A percentile compares a stretch with the other conserved stretches of the same genome.
These are phyloP conservation scores for Monoplex corrugatus DNA, from an alignment of 2,888 invertebrate genomes.

Conservation along the genomic window DNA sequence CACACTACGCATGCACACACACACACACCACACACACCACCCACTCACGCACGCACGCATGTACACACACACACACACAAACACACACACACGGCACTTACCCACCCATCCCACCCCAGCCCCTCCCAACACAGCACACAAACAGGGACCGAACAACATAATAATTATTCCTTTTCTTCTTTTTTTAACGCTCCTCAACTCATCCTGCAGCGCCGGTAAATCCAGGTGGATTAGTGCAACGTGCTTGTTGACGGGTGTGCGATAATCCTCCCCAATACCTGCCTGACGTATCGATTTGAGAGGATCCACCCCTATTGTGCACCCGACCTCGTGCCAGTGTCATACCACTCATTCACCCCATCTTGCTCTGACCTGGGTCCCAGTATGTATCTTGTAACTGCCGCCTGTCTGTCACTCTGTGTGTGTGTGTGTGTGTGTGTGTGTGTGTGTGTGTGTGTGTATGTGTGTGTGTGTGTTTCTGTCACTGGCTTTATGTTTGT, in stretches of 20 bases:
- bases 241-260: not conserved
- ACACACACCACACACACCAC: no score
- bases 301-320: not conserved
- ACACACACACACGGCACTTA: no score
- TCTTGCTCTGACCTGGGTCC: not conserved
- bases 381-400: not conserved
- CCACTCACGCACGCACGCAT: no score
- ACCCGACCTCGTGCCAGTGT: not conserved
- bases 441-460: conserved; percentile 13
- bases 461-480: conserved; percentile 24
- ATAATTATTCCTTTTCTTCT: not conserved
- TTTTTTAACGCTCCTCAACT: no score
- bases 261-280: not conserved
- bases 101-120: no score
- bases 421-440: not conserved
- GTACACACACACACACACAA: no score
- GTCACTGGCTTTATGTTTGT: not conserved
- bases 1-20: no score
- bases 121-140: no score
- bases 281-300: not conserved
- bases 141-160: no score
- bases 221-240: not conserved
- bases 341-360: no score
- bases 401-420: not conserved
- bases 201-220: not conserved